Conservation (phyloP, 2,797 vertebrate species). For the Pangasius krempfi region DNA sequence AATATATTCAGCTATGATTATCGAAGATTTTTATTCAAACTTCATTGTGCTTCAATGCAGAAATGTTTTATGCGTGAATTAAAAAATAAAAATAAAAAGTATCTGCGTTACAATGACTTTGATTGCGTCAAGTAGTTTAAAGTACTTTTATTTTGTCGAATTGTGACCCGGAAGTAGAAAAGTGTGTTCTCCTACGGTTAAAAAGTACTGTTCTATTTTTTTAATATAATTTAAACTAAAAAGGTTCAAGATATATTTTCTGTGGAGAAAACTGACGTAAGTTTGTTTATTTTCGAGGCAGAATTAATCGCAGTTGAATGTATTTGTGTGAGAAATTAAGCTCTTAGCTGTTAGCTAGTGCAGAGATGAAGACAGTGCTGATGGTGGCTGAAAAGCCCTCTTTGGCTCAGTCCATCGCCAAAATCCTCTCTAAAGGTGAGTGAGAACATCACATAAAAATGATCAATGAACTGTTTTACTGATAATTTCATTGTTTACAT, state of each 20-base stretch:
- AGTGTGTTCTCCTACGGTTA: no score
- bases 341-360: neutral
- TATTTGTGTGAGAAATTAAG: neutral
- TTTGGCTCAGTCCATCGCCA: constrained; percentile 93
- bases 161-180: constrained; percentile 20
- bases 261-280: no score
- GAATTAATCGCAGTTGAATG: neutral
- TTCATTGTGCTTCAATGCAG: no score
- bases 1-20: neutral
- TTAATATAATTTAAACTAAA: neutral
- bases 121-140: neutral
- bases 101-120: neutral
- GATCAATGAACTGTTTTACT: neutral
- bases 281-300: neutral
- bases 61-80: neutral
- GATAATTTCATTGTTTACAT: no score
- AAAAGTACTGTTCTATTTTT: neutral
- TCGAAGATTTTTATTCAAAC: neutral
- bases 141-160: constrained; percentile 24
- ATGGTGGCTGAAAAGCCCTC: constrained; percentile 99
- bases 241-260: neutral
- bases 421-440: constrained; percentile 94
- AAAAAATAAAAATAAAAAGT: neutral
- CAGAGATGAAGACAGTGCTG: constrained; percentile 86
- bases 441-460: neutral